Percentiles rank a stretch among this genome's conserved stretches.
Conservation (phyloP, 2,888 invertebrate species). For the Metallyticus violacea region DNA sequence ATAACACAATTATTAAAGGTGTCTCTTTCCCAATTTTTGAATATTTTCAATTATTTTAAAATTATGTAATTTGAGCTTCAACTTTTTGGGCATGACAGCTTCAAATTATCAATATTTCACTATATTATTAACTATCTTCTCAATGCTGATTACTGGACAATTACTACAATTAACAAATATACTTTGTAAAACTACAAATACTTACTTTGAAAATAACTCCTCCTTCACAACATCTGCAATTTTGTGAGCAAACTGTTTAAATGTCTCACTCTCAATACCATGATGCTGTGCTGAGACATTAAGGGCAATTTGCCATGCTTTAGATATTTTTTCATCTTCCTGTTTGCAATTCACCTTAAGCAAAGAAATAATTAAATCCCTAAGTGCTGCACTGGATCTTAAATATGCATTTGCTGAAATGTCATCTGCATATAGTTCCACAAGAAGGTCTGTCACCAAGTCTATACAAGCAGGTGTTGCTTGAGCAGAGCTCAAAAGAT, state of each 20-base stretch:
- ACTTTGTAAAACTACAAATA: background rate
- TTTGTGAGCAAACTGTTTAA: constrained; percentile 41
- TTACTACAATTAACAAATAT: too few species aligned
- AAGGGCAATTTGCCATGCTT: constrained; percentile 58
- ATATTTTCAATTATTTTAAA: too few species aligned
- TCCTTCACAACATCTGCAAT: constrained; percentile 43
- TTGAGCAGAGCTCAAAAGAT: constrained; percentile 38
- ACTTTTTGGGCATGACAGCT: too few species aligned
- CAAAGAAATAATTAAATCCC: constrained; percentile 48
- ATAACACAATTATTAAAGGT: too few species aligned
- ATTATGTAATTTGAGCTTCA: too few species aligned
- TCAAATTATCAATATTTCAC: too few species aligned
- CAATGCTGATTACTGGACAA: too few species aligned
- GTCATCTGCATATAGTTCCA: background rate
- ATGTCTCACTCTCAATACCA: constrained; percentile 34
- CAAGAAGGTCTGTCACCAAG: background rate
- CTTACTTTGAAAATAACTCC: constrained; percentile 41
- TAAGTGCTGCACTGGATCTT: background rate
- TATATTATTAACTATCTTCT: too few species aligned
- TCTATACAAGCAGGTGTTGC: background rate
- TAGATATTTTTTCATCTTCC: constrained; percentile 49
- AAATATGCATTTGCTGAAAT: background rate
- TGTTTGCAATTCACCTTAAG: constrained; percentile 50
- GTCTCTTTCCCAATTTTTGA: too few species aligned
- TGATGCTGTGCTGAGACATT: constrained; percentile 39